phyloP scores from a whole-genome alignment of 2,797 vertebrate genomes.

The Anomalospiza imberbis region DNA sequence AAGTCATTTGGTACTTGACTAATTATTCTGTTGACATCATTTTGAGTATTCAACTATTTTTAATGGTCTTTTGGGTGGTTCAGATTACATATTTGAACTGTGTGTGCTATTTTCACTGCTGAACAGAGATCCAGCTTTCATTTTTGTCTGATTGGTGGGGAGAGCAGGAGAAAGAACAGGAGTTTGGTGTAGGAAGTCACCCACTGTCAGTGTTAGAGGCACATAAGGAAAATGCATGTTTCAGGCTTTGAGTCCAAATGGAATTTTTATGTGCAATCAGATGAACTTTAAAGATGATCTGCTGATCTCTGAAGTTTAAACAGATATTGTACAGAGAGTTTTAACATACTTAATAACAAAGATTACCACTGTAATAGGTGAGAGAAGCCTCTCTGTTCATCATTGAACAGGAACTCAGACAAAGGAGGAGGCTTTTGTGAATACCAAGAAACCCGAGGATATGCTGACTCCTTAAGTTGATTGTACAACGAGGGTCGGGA shows the following conservation, averaged over 20 bases:
- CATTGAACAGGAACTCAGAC: no score
- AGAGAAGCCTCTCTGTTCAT: no score
- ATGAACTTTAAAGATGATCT: conserved; percentile 35
- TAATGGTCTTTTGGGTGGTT: conserved; percentile 27
- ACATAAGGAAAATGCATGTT: background rate
- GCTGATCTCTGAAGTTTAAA: conserved; percentile 22
- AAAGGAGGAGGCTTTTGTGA: no score
- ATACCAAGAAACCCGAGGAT: no score
- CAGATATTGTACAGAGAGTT: background rate
- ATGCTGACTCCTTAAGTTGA: no score
- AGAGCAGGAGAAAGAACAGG: background rate
- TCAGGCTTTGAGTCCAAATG: background rate
- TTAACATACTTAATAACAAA: conserved; percentile 22
- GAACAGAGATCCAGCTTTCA: background rate
- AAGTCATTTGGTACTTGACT: conserved; percentile 43
- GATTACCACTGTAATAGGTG: no score
- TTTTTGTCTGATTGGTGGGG: background rate
- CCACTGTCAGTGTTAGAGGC: background rate
- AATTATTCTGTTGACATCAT: conserved; percentile 45
- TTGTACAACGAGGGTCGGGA: no score
- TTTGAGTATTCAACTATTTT: conserved; percentile 30
- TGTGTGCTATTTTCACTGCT: background rate
- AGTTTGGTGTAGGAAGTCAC: background rate
- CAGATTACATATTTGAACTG: background rate
- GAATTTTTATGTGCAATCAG: conserved; percentile 7